Base-by-base conservation (phyloP, 1,140 invertebrate species). In the Grapholita molesta region DNA sequence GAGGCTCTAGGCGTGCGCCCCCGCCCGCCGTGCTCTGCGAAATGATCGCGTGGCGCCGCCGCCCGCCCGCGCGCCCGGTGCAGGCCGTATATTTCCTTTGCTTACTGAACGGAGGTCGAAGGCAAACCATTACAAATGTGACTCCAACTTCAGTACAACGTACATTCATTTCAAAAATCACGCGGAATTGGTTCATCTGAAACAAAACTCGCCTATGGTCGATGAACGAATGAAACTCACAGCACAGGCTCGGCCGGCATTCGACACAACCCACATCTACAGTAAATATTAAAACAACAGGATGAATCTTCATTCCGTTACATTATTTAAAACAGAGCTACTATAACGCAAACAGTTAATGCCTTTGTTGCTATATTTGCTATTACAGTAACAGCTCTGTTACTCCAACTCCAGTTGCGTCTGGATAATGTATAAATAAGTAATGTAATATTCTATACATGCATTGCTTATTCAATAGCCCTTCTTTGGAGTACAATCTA, bases 31-130 rank as follows among this genome's bases (percentile, higher is more conserved):
- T 65, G 76, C 82, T 78, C 72, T 85, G 81, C 79, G 79, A 80
- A 90, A 72, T 90, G 85, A 85, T 84, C 79, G 84, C 86, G 88
- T 83, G 88, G 83, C 80, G 76, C 66, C 66, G 28, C 78, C 81
- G 73, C 72, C 73, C 48, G 69, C 69, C 70, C 75, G 71, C 69
- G 71, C 71, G 72, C 71, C 78, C 75, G 68, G 66, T 75, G 73
- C 75, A 71, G 72, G 76, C 73, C n/a, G 7, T 9, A 48, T 9
- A 21, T 21, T 48, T 21, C 42, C 15, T 21, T 48, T n/a, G 42
- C 42, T 48, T 48, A 15, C n/a, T 15, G 42, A 48, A 6, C 18
- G 0, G 73, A n/a, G 74, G 69, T 35, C 73, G 70, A 67, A 38
- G n/a, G 12, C n/a, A 5, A 12, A 48, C 42, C 42, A 48, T 2